Base-by-base conservation (phyloP, 37 sponge, comb jelly and placozoan species). In the Oopsacas minuta region DNA sequence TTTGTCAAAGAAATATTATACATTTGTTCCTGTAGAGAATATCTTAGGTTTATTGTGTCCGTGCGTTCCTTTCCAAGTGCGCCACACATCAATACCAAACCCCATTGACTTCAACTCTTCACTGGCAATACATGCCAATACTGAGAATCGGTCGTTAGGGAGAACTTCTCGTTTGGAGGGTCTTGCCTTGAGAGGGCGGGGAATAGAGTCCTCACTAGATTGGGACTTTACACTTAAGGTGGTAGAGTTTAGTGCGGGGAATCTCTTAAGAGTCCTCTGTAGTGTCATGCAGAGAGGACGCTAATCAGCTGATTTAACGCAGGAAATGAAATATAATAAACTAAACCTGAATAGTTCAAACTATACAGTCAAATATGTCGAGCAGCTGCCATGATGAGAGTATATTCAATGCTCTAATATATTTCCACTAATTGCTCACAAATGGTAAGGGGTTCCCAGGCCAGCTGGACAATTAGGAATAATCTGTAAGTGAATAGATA, bases 51-150 rank as follows among this genome's bases (percentile, higher is more conserved):
- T 61, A 61, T 61, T 61, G 75, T 61, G 75, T 10, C 75, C 30
- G 75, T 61, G 75, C 15, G 49, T 42, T 12, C 75, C 75, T n/a
- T 61, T 61, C 75, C 75, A 61, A 61, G 75, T 34, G 28, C 75
- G 20, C 75, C 75, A 61, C 75, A 25, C 75, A 34, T 61, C 75
- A 5, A 61, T n/a, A 3, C 75, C 22, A n/a, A 61, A 32, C 28
- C 75, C 75, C 17, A 61, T 12, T 12, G 75, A 25, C 22, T 61
- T 61, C 7, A 61, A 34, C 22, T 61, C 75, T 34, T 61, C 75
- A 12, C 75, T 61, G 22, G 75, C 75, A 61, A 61, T 10, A 12
- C 75, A 61, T 61, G 75, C 75, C 75, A 61, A n/a, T n/a, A 61
- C 75, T 5, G 75, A 61, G 75, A 61, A 61, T n/a, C 75, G 20